Conservation (phyloP, 2,113 vertebrate species). For the Equus przewalskii region DNA sequence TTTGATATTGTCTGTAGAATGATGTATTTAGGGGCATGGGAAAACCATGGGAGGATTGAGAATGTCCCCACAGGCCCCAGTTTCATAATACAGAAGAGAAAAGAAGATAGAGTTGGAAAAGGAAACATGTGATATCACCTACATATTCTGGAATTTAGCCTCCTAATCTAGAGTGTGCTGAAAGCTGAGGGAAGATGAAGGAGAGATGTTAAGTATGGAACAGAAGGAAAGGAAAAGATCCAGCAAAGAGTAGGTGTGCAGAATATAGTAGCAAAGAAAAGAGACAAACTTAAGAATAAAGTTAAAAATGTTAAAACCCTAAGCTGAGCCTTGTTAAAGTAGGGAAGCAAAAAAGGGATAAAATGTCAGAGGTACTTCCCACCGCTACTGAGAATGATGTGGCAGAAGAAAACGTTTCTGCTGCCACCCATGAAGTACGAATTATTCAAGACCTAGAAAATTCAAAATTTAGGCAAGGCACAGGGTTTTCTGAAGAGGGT, state of each 20-base stretch:
- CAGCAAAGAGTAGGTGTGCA: background rate
- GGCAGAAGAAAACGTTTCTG: background rate
- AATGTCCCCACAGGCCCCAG: background rate
- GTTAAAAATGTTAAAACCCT: conserved; percentile 18
- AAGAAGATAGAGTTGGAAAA: background rate
- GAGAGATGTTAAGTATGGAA: background rate
- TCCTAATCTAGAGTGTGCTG: background rate
- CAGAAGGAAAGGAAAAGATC: background rate
- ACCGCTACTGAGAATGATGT: background rate
- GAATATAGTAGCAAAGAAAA: background rate
- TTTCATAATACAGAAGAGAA: background rate
- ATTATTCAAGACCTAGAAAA: background rate
- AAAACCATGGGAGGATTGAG: background rate
- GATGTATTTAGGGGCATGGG: background rate
- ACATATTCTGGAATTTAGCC: background rate
- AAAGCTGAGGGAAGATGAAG: background rate
- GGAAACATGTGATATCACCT: background rate
- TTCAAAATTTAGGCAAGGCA: background rate
- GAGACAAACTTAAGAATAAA: background rate
- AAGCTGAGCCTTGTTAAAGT: background rate
- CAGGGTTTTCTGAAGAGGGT: background rate
- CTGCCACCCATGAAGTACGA: background rate
- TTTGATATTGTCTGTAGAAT: background rate
- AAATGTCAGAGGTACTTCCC: background rate
- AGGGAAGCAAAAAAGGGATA: background rate